These are phyloP conservation scores for Aphaenogaster floridana DNA, from an alignment of 1,140 invertebrate species.

Conservation along the genomic window DNA sequence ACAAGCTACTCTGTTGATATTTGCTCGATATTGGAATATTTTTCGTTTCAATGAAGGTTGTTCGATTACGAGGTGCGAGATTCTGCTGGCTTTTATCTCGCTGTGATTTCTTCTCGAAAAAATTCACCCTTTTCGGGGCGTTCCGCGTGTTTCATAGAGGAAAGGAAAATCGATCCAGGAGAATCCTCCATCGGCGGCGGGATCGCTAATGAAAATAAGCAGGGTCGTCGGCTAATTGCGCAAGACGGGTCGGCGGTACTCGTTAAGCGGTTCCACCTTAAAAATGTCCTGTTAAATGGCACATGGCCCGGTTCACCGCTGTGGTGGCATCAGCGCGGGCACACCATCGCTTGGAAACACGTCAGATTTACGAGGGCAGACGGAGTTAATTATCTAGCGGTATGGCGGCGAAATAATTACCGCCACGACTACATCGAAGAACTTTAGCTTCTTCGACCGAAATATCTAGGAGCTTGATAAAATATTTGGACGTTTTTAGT, in stretches of 20 bases:
- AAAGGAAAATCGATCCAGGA: neutral
- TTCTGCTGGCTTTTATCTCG: neutral
- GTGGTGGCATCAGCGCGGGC: neutral
- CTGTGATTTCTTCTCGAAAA: neutral
- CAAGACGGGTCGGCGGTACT: slow-evolving; percentile 62
- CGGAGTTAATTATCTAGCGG: slow-evolving; percentile 68
- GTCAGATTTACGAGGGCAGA: slow-evolving; percentile 67
- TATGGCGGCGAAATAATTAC: slow-evolving; percentile 68
- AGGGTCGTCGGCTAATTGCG: slow-evolving; percentile 63
- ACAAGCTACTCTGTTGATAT: neutral
- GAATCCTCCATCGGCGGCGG: slow-evolving; percentile 19
- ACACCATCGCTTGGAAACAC: slow-evolving; percentile 53
- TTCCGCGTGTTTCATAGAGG: neutral
- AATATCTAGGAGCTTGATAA: neutral
- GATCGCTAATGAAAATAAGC: slow-evolving; percentile 74
- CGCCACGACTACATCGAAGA: neutral
- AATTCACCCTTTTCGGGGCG: neutral
- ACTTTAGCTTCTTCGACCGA: neutral
- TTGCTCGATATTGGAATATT: neutral
- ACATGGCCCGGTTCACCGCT: slow-evolving; percentile 42
- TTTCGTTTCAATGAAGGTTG: neutral
- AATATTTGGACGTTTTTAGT: slow-evolving; percentile 13
- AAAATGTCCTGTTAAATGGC: slow-evolving; percentile 73
- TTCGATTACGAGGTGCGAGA: neutral
- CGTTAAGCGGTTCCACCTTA: slow-evolving; percentile 67